These are phyloP conservation scores for Drosophila parvula DNA, from an alignment of 1,140 invertebrate species.

Conservation along the genomic window DNA sequence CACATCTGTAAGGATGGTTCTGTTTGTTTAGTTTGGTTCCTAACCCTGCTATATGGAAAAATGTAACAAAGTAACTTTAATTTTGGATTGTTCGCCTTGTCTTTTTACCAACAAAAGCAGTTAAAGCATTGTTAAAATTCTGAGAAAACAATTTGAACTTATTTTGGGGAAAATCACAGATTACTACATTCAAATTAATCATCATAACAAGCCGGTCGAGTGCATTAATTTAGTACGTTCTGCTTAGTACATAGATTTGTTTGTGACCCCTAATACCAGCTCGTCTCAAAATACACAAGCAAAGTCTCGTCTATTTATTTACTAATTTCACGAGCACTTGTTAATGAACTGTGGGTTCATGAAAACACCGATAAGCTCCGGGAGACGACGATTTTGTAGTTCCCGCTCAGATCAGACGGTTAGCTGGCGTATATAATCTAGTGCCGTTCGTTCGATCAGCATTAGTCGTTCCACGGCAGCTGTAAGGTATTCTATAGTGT, in stretches of 20 bases:
- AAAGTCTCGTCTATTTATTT: conserved; percentile 23
- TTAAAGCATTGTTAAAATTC: not conserved
- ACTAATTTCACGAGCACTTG: conserved; percentile 51
- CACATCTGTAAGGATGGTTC: not conserved
- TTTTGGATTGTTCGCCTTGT: no score
- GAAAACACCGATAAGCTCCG: conserved; percentile 26
- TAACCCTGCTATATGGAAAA: no score
- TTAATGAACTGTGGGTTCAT: conserved; percentile 63
- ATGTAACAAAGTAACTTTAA: no score
- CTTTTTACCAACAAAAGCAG: not conserved
- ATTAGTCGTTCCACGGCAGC: conserved; percentile 44
- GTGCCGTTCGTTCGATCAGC: conserved; percentile 1
- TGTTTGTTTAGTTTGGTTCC: no score
- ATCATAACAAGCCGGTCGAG: not conserved
- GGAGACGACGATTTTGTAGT: conserved; percentile 8
- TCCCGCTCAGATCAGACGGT: not conserved
- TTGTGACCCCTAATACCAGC: conserved; percentile 1
- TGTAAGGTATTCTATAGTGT: conserved; percentile 2
- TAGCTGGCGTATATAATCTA: conserved; percentile 42
- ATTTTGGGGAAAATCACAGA: not conserved
- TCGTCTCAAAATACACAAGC: conserved; percentile 10
- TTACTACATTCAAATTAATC: not conserved
- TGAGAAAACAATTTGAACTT: not conserved
- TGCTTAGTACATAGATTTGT: conserved; percentile 40
- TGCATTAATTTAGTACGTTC: not conserved